These are phyloP conservation scores for Andrena trimmerana DNA, from an alignment of 2,888 invertebrate species.

Conservation along the genomic window DNA sequence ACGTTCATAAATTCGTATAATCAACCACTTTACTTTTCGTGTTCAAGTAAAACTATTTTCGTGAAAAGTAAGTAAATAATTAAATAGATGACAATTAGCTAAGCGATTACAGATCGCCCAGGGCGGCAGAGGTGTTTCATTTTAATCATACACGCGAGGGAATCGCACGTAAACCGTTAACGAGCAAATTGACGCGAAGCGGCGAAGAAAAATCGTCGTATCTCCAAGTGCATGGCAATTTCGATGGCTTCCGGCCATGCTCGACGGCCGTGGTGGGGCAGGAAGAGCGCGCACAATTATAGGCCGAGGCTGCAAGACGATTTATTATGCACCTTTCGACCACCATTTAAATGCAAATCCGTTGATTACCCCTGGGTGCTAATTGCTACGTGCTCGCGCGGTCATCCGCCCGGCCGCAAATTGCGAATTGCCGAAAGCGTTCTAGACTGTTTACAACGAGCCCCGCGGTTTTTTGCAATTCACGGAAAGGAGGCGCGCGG, in stretches of 20 bases:
- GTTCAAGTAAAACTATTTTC: too few relatives aligned
- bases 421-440: constrained; percentile 56
- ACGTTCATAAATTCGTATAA: too few relatives aligned
- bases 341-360: constrained; percentile 83
- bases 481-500: background rate
- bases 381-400: constrained; percentile 80
- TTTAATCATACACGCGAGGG: background rate
- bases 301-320: constrained; percentile 68
- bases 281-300: constrained; percentile 68
- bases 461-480: background rate
- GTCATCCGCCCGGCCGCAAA: constrained; percentile 53
- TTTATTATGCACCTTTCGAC: constrained; percentile 82
- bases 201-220: background rate
- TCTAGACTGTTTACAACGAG: constrained; percentile 42
- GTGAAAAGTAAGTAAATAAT: background rate
- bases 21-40: too few relatives aligned
- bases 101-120: background rate
- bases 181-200: background rate
- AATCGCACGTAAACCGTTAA: background rate
- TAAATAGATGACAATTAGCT: background rate
- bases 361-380: constrained; percentile 80
- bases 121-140: background rate
- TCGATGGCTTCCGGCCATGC: constrained; percentile 33
- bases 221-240: constrained; percentile 26
- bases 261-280: constrained; percentile 27